These are phyloP conservation scores for Aeoliscus strigatus DNA, from an alignment of 2,797 vertebrate species.

Conservation along the genomic window DNA sequence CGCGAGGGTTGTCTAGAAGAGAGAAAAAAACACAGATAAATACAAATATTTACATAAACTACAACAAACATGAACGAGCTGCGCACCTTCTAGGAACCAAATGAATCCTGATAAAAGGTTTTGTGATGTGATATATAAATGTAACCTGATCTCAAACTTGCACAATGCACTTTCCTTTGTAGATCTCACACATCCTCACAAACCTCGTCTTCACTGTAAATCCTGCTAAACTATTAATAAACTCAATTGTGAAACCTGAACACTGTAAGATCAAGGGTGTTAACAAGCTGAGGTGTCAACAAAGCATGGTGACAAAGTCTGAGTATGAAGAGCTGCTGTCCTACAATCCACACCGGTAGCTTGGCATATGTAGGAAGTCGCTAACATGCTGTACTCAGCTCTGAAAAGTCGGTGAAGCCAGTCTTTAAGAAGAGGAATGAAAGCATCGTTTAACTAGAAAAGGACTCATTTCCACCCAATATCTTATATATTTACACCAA, in stretches of 20 bases:
- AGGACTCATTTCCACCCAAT: too few species aligned
- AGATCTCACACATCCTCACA: slow-evolving; percentile 1
- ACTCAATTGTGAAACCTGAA: slow-evolving; percentile 18
- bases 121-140: too few species aligned
- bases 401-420: too few species aligned
- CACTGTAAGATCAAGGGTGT: slow-evolving; percentile 1
- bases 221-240: slow-evolving; percentile 13
- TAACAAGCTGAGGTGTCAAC: slow-evolving; percentile 21
- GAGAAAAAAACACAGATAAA: neutral
- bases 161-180: slow-evolving; percentile 3
- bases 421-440: too few species aligned
- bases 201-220: slow-evolving; percentile 9
- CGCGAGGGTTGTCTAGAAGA: slow-evolving; percentile 86
- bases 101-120: too few species aligned
- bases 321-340: slow-evolving; percentile 16
- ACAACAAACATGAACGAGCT: too few species aligned
- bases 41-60: neutral
- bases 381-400: slow-evolving; percentile 16
- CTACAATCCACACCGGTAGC: slow-evolving; percentile 8
- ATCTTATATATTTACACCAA: too few species aligned
- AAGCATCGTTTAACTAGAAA: too few species aligned
- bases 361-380: slow-evolving; percentile 24
- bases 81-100: too few species aligned
- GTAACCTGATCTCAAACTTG: neutral
- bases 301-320: slow-evolving; percentile 35